Evolutionary conservation across 2,888 invertebrate genomes (phyloP).

Genomic region (Chrysina gloriosa): DNA sequence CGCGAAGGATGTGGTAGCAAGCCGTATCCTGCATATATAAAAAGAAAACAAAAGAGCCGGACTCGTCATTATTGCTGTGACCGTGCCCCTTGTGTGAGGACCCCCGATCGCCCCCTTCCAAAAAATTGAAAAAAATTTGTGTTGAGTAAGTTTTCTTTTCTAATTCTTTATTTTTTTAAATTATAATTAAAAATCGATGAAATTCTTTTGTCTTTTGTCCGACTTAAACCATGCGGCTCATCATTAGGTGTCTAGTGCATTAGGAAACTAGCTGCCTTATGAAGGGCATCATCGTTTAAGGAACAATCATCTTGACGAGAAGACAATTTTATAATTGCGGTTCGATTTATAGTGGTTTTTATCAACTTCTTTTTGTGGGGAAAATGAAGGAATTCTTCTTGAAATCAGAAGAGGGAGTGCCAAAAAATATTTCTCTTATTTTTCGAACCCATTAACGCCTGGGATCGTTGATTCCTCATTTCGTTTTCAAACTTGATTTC

Average conservation of each 20-base stretch:
- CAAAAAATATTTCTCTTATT: no score
- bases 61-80: constrained; percentile 10
- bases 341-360: no score
- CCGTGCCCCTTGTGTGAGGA: constrained; percentile 4
- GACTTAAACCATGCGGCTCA: constrained; percentile 64
- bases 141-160: background rate
- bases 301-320: constrained; percentile 44
- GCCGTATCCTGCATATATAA: constrained; percentile 25
- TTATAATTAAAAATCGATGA: background rate
- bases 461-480: no score
- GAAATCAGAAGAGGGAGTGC: no score
- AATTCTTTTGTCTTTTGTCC: background rate
- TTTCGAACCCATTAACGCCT: no score
- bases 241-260: constrained; percentile 66
- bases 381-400: no score
- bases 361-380: background rate
- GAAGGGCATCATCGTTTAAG: constrained; percentile 66
- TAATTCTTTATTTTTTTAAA: background rate
- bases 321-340: no score
- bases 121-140: background rate
- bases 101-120: background rate
- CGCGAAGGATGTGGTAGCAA: constrained; percentile 24
- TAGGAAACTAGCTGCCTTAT: constrained; percentile 67
- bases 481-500: no score
- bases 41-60: constrained; percentile 2